A percentile compares a stretch with the other conserved stretches of the same genome.
phyloP scores from a whole-genome alignment of 2,797 vertebrate species.

The Columba guinea region DNA sequence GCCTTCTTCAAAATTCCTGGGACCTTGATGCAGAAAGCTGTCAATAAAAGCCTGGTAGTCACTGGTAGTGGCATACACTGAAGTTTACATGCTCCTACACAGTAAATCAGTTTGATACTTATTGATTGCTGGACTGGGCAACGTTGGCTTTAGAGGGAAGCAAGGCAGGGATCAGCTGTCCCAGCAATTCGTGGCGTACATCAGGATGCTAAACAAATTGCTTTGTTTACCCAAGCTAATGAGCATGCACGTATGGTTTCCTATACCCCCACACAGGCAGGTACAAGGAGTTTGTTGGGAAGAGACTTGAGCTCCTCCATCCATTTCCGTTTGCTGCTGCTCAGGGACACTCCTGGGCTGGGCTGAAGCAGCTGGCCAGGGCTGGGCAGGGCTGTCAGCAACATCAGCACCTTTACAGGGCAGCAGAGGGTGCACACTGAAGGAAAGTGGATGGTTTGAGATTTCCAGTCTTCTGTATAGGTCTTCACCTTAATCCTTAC shows the following conservation, averaged over 20 bases:
- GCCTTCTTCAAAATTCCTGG: background rate
- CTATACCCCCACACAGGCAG: background rate
- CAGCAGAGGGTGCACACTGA: background rate
- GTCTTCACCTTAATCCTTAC: background rate
- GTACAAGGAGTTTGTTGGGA: background rate
- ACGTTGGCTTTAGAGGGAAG: background rate
- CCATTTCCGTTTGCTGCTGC: background rate
- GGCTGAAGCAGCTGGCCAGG: background rate
- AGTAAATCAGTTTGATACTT: background rate
- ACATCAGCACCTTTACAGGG: background rate
- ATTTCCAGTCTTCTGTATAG: background rate
- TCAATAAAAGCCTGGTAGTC: background rate
- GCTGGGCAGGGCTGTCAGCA: background rate
- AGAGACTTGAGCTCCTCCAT: background rate
- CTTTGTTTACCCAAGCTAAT: background rate
- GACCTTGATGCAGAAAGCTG: background rate
- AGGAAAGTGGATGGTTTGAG: background rate
- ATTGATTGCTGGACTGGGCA: fast-evolving
- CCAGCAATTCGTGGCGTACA: background rate
- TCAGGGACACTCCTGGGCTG: background rate
- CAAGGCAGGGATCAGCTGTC: background rate
- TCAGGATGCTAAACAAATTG: background rate
- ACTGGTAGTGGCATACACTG: background rate
- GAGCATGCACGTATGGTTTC: fast-evolving
- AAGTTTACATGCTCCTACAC: background rate